Evolutionary conservation across 2,888 invertebrate genomes (phyloP), one percentile per base, ranked within the genome.

Genomic region (Slavum lentiscoides): DNA sequence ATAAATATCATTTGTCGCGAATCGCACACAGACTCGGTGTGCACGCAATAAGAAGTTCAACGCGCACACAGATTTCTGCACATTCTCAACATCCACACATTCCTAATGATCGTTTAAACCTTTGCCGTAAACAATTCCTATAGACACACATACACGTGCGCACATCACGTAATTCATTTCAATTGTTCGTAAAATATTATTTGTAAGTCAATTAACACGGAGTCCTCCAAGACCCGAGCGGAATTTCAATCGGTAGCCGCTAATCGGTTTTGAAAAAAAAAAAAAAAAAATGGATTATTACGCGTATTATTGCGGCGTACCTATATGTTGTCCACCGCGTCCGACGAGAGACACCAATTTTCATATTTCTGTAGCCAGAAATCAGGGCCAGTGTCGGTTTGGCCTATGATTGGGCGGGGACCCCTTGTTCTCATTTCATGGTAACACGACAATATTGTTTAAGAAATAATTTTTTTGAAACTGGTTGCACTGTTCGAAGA

Each of bases 151-250:
- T 6, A 13, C 3, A 49, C 21, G n/a, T 59, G 19, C 21, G 1
- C 30, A 23, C 8, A 64, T 0, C n/a, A 11, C 53, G 19, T 37
- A 55, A 21, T 43, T 15, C n/a, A 23, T 49, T 21, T 64, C 74
- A 37, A 64, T 74, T 64, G 74, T 74, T 74, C 49, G 49, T 13
- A 3, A 13, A 11, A 49, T 13, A 23, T 58, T 55, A 74, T 66
- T 74, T 74, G 74, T 66, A 64, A 74, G 68, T 76, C 68, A 76
- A 76, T 76, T 76, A 68, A 68, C 75, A 58, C 67, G 43, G 43
- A 75, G 75, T 68, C 75, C 75, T 67, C 75, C 75, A 43, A 37
- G 67, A 58, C 74, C 39, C 67, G 5, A 23, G 30, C n/a, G 43
- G 75, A 76, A 76, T 76, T 76, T 76, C 58, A 67, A 75, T 68